These are phyloP conservation scores for Cyprinodon diabolis DNA, from an alignment of 2,797 vertebrate species.

Conservation along the genomic window DNA sequence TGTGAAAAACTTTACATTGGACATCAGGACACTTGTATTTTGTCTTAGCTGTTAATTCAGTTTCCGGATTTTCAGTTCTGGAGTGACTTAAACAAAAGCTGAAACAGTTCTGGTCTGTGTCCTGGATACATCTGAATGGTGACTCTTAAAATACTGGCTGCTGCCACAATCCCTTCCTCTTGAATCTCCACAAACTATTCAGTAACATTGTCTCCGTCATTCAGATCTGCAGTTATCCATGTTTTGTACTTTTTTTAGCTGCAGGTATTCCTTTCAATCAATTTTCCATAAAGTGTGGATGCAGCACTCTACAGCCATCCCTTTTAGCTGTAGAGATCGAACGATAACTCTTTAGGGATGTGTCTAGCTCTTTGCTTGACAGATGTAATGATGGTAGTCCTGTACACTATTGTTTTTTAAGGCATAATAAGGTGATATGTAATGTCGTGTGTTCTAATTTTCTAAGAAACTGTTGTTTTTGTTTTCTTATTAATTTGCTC, in stretches of 20 bases:
- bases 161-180: not conserved
- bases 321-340: not conserved
- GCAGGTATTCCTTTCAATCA: not conserved
- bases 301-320: not conserved
- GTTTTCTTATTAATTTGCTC: not conserved
- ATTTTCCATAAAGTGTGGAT: not conserved
- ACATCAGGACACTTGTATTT: not conserved
- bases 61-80: not conserved
- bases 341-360: not conserved
- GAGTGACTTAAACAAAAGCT: not conserved
- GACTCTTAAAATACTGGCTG: not conserved
- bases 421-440: not conserved
- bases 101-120: not conserved
- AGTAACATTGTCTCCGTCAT: not conserved
- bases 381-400: not conserved
- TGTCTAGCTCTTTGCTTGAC: not conserved
- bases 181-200: not conserved
- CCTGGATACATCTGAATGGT: not conserved
- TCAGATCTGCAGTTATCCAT: not conserved
- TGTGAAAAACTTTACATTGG: not conserved
- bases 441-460: not conserved
- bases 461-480: not conserved
- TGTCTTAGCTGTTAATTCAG: not conserved
- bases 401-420: not conserved
- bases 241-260: not conserved